Base-by-base conservation (phyloP, 2,113 vertebrate species). In the Cygnus atratus region DNA sequence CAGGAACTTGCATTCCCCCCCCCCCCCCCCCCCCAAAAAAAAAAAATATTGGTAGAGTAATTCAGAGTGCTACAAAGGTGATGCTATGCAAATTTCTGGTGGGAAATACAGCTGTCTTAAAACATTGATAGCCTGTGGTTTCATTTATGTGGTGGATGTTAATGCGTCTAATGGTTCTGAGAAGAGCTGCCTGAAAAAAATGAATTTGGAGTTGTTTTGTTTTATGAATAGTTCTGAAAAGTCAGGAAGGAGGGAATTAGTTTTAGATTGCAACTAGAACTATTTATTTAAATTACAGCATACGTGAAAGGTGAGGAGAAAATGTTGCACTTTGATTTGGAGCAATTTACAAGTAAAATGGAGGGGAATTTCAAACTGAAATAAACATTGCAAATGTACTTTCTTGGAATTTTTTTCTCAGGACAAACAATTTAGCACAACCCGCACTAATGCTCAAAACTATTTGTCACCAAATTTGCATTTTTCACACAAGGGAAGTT, bases 271-370 rank as follows among this genome's bases (percentile, higher is more conserved):
- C 70, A 76, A n/a, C 81, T 50, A 87, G 67, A 41, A 66, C 84
- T 95, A 91, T 96, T 97, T 95, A 92, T 95, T 97, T 95, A 96
- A 96, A 95, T 97, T 91, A 83, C 71, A 89, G 89, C 74, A 79
- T 96, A 79, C 1, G 91, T 95, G 84, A 95, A 96, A 85, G 87
- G 89, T 95, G 84, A 95, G 81, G 93, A 95, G 81, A 95, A 95
- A 97, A 93, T 76, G 26, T 55, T 82, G 74, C 74, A 76, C 95
- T 96, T 97, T 97, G 91, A 96, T 97, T 97, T 96, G 81, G 41
- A 94, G 78, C 87, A 89, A 96, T 97, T 96, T 97, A 96, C 95
- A 97, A 97, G 96, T 95, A 95, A 97, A 97, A 97, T 96, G 66
- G 70, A 95, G 93, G 94, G 93, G 96, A 96, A 96, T 92, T 97